Evolutionary conservation across 1,140 invertebrate species (phyloP), one percentile per base, ranked within the genome.

Genomic region (Philotrypesis tridentata): DNA sequence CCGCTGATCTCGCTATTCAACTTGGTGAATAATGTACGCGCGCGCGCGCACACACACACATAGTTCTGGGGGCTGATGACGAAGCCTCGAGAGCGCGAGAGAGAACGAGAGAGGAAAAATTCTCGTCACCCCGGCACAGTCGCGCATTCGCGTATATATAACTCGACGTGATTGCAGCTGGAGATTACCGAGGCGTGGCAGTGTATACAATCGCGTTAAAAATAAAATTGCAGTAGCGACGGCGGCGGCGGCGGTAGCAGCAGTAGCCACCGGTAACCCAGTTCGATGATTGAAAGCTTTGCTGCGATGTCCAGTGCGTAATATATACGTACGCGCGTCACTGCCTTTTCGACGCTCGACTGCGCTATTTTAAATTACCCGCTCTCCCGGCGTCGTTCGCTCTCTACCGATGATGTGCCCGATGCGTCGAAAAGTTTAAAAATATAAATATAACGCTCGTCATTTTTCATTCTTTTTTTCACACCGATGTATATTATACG

Each of bases 191-290:
- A 73, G 71, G 27, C 68, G 14, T 43, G 71, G 40, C 37, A 65
- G 61, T n/a, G 61, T 29, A 29, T 29, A 14, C 61, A 60, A 65
- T 74, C 55, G 71, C 60, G 79, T 80, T 80, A 74, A 80, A 72
- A 80, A 80, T 70, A 80, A 80, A 80, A 80, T 80, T 73, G 72
- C 48, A 1, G 9, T 9, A 37, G n/a, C n/a, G n/a, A n/a, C n/a
- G n/a, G n/a, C n/a, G n/a, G n/a, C n/a, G n/a, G n/a, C n/a, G n/a
- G n/a, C n/a, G n/a, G n/a, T n/a, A n/a, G n/a, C n/a, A n/a, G n/a
- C n/a, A n/a, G n/a, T 17, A 17, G 48, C 71, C 37, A 23, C 21
- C 61, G 71, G 71, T 74, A 80, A 80, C 71, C 71, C 71, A 80
- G 79, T 74, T 80, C 65, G 65, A 80, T 33, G 61, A 74, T 73